Percentiles rank a stretch among this genome's conserved stretches.
Conservation (phyloP, 64 coral and sea anemone species). For the Dendrophyllia cribrosa region DNA sequence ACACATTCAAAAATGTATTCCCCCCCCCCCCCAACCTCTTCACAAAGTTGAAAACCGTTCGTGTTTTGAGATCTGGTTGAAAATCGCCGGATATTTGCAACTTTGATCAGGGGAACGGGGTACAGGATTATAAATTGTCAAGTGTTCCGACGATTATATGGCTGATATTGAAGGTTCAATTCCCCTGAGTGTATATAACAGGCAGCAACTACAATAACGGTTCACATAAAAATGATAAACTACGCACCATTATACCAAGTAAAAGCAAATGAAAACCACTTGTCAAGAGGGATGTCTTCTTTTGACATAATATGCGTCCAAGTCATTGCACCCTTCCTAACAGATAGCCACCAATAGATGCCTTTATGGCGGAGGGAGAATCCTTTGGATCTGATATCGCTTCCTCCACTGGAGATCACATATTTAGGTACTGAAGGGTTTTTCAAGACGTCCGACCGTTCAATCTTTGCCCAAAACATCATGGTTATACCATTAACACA, state of each 20-base stretch:
- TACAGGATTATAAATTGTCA: too few species aligned
- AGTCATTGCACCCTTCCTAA: not conserved
- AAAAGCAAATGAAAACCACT: slow-evolving; percentile 48
- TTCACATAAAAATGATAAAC: not conserved
- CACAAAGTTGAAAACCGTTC: too few species aligned
- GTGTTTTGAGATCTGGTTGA: too few species aligned
- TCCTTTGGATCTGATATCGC: slow-evolving; percentile 4
- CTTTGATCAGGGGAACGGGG: too few species aligned
- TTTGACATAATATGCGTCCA: not conserved
- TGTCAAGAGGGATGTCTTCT: not conserved
- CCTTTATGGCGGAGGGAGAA: slow-evolving; percentile 19
- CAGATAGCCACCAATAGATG: not conserved
- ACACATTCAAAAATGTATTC: too few species aligned
- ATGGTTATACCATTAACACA: slow-evolving; percentile 4
- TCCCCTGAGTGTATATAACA: too few species aligned
- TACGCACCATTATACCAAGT: slow-evolving; percentile 3
- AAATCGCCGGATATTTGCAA: too few species aligned
- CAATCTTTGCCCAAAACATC: slow-evolving; percentile 40
- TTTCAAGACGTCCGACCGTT: not conserved
- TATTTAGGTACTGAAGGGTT: not conserved
- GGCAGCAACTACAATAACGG: too few species aligned
- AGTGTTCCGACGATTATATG: too few species aligned
- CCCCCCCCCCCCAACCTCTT: too few species aligned
- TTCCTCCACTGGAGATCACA: slow-evolving; percentile 21
- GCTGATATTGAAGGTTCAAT: too few species aligned